phyloP scores from a whole-genome alignment of 2,888 invertebrate species.

The Zygaena filipendulae region DNA sequence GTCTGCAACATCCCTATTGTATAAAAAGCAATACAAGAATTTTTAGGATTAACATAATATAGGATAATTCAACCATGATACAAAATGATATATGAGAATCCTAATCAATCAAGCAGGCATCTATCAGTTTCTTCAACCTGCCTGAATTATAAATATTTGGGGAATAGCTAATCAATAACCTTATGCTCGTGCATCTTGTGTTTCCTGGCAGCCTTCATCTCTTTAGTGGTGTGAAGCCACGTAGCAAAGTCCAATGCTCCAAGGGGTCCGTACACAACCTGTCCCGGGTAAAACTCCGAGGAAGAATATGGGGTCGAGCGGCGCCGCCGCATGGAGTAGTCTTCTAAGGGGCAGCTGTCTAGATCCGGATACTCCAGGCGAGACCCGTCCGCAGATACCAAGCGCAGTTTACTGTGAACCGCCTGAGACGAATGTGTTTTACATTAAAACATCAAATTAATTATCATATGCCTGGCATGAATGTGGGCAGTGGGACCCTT shows the following conservation, averaged over 20 bases:
- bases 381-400: constrained; percentile 75
- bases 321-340: constrained; percentile 75
- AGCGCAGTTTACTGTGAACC: constrained; percentile 73
- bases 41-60: no score
- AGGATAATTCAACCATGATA: no score
- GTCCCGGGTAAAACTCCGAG: constrained; percentile 58
- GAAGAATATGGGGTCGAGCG: constrained; percentile 57
- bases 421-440: constrained; percentile 32
- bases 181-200: constrained; percentile 68
- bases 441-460: neutral
- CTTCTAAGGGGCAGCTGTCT: constrained; percentile 76
- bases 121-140: no score
- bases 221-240: constrained; percentile 83
- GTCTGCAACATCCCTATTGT: no score
- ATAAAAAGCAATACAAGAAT: no score
- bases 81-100: no score
- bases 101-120: no score
- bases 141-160: no score
- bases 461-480: no score
- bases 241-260: constrained; percentile 81
- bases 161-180: no score
- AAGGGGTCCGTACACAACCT: constrained; percentile 76
- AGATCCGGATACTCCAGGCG: constrained; percentile 73
- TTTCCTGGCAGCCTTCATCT: constrained; percentile 73
- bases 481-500: no score